These are phyloP conservation scores for Patella vulgata DNA, from an alignment of 1,140 invertebrate species.

Conservation along the genomic window DNA sequence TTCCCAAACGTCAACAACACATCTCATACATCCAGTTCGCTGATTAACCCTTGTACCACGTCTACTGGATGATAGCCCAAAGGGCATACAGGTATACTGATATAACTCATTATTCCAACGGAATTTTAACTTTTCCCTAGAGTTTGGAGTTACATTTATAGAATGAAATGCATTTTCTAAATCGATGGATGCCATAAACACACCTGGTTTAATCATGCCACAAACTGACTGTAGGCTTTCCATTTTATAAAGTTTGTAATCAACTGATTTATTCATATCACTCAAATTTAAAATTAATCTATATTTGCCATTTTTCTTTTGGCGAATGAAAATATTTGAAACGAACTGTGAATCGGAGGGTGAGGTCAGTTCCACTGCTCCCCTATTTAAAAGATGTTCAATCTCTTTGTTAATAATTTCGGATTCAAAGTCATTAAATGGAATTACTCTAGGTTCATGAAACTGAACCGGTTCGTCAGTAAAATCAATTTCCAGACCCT, in stretches of 20 bases:
- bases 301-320: slow-evolving; percentile 33
- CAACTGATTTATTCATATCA: slow-evolving; percentile 25
- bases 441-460: slow-evolving; percentile 5
- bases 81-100: too few relatives aligned
- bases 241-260: slow-evolving; percentile 33
- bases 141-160: slow-evolving; percentile 5
- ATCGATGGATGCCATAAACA: slow-evolving; percentile 28
- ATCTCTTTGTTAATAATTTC: slow-evolving; percentile 3
- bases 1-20: too few relatives aligned
- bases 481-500: slow-evolving; percentile 18
- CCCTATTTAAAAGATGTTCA: slow-evolving; percentile 7
- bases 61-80: too few relatives aligned
- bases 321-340: slow-evolving; percentile 36
- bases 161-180: slow-evolving; percentile 31
- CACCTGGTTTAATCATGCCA: slow-evolving; percentile 14
- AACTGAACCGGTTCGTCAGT: neutral
- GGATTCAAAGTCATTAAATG: neutral
- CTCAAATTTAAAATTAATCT: slow-evolving; percentile 36
- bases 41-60: too few relatives aligned
- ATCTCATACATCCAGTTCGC: too few relatives aligned
- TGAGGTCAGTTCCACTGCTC: slow-evolving; percentile 14
- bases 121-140: slow-evolving; percentile 31
- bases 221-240: slow-evolving; percentile 17
- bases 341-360: slow-evolving; percentile 21
- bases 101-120: too few relatives aligned